A percentile compares a stretch with the other conserved stretches of the same genome.
Conservation (phyloP, 2,888 invertebrate species). For the Plagodis dolabraria region DNA sequence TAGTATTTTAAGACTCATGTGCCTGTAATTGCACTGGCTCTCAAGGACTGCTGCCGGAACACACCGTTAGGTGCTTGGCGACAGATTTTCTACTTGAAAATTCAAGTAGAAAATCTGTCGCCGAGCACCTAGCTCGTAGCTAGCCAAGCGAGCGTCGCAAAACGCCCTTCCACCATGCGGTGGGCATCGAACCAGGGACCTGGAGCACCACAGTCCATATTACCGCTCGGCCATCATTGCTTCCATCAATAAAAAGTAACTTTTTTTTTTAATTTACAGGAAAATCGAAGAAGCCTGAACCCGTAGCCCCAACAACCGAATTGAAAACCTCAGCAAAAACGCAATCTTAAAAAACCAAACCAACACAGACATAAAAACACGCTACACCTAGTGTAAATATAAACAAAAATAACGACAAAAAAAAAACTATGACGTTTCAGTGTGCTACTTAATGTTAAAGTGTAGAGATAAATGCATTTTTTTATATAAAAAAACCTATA, state of each 20-base stretch:
- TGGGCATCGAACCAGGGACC: too few species aligned
- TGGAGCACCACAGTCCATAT: too few species aligned
- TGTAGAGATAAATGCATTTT: conserved; percentile 47
- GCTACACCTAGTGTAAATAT: conserved; percentile 37
- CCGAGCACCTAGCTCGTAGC: too few species aligned
- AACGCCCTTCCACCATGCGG: too few species aligned
- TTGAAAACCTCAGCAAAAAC: conserved; percentile 57
- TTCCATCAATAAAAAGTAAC: background rate
- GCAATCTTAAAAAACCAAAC: conserved; percentile 50
- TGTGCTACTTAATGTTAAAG: conserved; percentile 36
- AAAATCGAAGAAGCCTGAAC: conserved; percentile 66
- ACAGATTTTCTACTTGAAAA: too few species aligned
- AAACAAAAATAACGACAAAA: conserved; percentile 7
- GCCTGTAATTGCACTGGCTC: too few species aligned
- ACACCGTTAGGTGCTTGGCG: too few species aligned
- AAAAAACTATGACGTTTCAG: conserved; percentile 24
- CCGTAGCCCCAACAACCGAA: conserved; percentile 46
- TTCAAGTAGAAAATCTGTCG: too few species aligned
- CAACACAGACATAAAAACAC: conserved; percentile 21
- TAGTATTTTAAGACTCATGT: too few species aligned
- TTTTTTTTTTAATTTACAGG: conserved; percentile 44
- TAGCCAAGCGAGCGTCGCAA: too few species aligned
- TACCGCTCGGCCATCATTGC: too few species aligned
- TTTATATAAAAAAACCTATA: conserved; percentile 36
- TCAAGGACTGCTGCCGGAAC: too few species aligned